phyloP scores from a whole-genome alignment of 2,888 invertebrate genomes.

The Quadroppia sp. region DNA sequence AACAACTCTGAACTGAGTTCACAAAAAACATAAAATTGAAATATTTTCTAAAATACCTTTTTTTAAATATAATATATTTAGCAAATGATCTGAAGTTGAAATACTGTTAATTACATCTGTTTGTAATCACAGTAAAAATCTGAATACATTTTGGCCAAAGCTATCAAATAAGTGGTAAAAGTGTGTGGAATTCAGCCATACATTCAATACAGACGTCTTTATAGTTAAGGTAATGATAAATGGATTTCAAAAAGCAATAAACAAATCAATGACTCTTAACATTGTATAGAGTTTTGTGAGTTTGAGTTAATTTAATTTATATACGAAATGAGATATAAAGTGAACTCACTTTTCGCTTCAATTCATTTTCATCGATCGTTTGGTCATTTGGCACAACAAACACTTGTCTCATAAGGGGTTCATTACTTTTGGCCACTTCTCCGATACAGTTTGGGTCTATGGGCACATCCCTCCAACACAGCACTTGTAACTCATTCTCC shows the following conservation, averaged over 20 bases:
- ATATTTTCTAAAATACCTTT: too few species aligned
- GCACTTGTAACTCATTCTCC: slow-evolving; percentile 70
- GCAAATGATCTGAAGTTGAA: too few species aligned
- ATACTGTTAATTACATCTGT: too few species aligned
- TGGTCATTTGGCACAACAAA: slow-evolving; percentile 44
- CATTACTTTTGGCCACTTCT: slow-evolving; percentile 84
- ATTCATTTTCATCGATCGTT: slow-evolving; percentile 56
- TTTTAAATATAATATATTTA: too few species aligned
- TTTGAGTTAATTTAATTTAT: background rate
- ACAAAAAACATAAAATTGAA: too few species aligned
- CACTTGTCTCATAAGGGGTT: slow-evolving; percentile 95
- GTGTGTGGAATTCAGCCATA: too few species aligned
- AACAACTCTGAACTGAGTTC: too few species aligned
- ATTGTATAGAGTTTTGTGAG: background rate
- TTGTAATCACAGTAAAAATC: too few species aligned
- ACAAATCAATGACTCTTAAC: background rate
- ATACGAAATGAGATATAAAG: background rate
- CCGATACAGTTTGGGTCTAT: slow-evolving; percentile 80
- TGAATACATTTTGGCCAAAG: too few species aligned
- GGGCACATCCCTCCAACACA: slow-evolving; percentile 93
- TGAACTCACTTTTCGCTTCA: slow-evolving; percentile 22
- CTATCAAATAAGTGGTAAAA: too few species aligned
- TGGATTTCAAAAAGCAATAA: background rate
- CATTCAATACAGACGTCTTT: too few species aligned
- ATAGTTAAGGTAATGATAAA: too few species aligned